Evolutionary conservation across 2,797 vertebrate genomes (phyloP).

Genomic region (Macropodus opercularis): DNA sequence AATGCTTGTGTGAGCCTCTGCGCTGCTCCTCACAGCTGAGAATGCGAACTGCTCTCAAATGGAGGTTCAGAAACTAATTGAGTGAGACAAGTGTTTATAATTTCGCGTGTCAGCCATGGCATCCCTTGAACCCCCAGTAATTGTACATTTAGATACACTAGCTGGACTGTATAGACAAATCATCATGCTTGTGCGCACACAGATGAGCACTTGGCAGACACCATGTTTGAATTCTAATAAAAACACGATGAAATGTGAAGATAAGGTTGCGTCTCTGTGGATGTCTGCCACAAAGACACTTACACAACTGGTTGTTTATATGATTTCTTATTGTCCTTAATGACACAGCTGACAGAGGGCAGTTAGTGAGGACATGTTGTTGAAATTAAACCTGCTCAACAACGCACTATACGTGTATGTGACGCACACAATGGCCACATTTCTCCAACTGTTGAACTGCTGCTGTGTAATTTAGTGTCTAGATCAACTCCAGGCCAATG

Average conservation of each 20-base stretch:
- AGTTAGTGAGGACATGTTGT: constrained; percentile 19
- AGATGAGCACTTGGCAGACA: constrained; percentile 36
- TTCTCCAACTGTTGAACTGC: constrained; percentile 11
- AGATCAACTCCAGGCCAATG: constrained; percentile 8
- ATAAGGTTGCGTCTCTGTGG: constrained; percentile 33
- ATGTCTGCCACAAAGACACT: constrained; percentile 29
- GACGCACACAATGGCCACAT: background rate
- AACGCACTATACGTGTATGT: background rate
- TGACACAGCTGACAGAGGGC: constrained; percentile 17
- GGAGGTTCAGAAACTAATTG: constrained; percentile 61
- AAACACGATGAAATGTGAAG: constrained; percentile 36
- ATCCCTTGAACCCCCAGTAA: constrained; percentile 42
- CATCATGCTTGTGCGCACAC: constrained; percentile 1
- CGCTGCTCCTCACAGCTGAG: constrained; percentile 77
- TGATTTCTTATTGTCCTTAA: constrained; percentile 31
- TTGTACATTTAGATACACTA: constrained; percentile 50
- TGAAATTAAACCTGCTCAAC: constrained; percentile 7
- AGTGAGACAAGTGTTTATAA: constrained; percentile 67
- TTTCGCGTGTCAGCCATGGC: constrained; percentile 58
- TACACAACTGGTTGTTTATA: constrained; percentile 46
- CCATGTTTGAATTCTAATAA: constrained; percentile 17
- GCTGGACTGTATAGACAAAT: constrained; percentile 28
- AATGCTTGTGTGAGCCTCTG: constrained; percentile 70
- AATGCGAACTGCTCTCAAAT: constrained; percentile 75
- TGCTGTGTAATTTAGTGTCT: constrained; percentile 31